Conservation (phyloP, 2,113 vertebrate genomes). For the Trochalopteron elliotii region DNA sequence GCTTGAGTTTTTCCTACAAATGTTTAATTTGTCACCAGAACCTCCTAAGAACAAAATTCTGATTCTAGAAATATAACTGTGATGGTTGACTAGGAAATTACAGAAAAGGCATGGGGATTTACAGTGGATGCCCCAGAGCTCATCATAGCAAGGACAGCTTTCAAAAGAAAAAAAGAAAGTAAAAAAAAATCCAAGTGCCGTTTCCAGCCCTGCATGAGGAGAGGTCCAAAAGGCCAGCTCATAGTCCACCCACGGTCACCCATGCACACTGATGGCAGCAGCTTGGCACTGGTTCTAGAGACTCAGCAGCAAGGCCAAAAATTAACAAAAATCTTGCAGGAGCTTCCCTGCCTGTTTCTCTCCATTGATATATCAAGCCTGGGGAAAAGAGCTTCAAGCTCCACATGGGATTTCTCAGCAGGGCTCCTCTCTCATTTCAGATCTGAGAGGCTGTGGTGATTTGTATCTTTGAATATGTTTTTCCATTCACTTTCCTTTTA, state of each 20-base stretch:
- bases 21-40: not conserved
- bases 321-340: not conserved
- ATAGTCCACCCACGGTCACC: not conserved
- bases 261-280: not conserved
- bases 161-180: not conserved
- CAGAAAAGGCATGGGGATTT: not conserved
- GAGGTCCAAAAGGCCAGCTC: not conserved
- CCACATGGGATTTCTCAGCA: not conserved
- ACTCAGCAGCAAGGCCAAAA: not conserved
- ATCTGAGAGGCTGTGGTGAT: not conserved
- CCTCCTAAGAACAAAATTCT: not conserved
- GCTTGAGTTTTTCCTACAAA: not conserved
- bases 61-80: not conserved
- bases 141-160: not conserved
- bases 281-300: not conserved
- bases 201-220: not conserved
- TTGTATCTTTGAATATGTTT: slow-evolving; percentile 32
- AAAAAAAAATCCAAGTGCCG: not conserved
- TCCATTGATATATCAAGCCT: not conserved
- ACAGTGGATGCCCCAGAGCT: not conserved
- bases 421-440: not conserved
- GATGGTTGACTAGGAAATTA: not conserved
- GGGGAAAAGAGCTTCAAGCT: not conserved
- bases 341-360: not conserved
- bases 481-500: slow-evolving; percentile 27